Evolutionary conservation across 1,140 invertebrate species (phyloP).

Genomic region (Chrysoperla carnea): DNA sequence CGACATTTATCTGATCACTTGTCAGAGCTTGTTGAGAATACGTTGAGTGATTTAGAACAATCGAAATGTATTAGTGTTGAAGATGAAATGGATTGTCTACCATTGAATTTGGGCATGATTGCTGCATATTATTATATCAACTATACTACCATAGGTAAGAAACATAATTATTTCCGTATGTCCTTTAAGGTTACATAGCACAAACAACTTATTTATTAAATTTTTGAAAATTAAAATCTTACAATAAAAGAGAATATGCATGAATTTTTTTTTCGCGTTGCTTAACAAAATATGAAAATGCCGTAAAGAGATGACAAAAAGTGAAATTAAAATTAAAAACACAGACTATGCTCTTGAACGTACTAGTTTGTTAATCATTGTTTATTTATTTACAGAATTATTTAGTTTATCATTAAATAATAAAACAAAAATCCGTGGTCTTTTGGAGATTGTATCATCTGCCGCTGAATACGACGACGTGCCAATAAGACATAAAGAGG

Average conservation of each 20-base stretch:
- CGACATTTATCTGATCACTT: conserved; percentile 94
- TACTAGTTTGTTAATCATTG: too few species aligned
- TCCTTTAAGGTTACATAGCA: too few species aligned
- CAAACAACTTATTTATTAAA: too few species aligned
- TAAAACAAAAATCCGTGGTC: conserved; percentile 93
- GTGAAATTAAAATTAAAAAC: too few species aligned
- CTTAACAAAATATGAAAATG: too few species aligned
- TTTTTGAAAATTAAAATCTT: too few species aligned
- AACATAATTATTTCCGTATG: not conserved
- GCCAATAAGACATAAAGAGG: conserved; percentile 89
- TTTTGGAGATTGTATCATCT: conserved; percentile 95
- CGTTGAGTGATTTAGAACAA: conserved; percentile 87
- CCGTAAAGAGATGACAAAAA: too few species aligned
- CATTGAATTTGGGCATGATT: conserved; percentile 98
- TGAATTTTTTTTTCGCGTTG: too few species aligned
- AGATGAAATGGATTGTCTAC: conserved; percentile 93
- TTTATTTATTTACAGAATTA: conserved; percentile 52
- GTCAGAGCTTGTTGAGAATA: conserved; percentile 95
- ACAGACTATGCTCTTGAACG: too few species aligned
- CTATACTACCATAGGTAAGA: conserved; percentile 89
- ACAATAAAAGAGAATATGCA: too few species aligned
- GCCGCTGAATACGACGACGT: conserved; percentile 94
- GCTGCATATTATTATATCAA: conserved; percentile 99
- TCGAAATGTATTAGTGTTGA: conserved; percentile 97
- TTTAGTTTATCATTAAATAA: conserved; percentile 93